Evolutionary conservation across 2,888 invertebrate species (phyloP).

Genomic region (Meloe dianella): DNA sequence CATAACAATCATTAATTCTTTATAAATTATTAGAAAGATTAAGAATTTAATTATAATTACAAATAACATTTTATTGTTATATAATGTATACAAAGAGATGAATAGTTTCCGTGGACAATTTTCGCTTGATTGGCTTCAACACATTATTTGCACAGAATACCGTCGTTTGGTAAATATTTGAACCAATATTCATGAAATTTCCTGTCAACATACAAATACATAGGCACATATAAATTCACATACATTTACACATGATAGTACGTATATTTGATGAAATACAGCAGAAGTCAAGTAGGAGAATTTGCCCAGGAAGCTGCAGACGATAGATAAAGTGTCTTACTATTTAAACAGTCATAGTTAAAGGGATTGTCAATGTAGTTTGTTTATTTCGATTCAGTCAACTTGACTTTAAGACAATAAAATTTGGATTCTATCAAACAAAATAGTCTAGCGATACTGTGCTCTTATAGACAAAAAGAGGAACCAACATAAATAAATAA

Average conservation of each 20-base stretch:
- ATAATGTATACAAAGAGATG: not conserved
- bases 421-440: too few relatives aligned
- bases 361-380: not conserved
- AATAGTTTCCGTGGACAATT: not conserved
- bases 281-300: not conserved
- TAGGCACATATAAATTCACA: not conserved
- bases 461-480: too few relatives aligned
- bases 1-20: too few relatives aligned
- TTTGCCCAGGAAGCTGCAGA: not conserved
- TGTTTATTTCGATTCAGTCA: not conserved
- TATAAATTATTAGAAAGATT: not conserved
- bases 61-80: not conserved
- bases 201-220: not conserved
- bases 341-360: not conserved
- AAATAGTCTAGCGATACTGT: too few relatives aligned
- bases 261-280: not conserved
- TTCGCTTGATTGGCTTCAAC: not conserved
- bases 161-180: conserved; percentile 10
- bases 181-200: conserved; percentile 6
- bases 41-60: not conserved
- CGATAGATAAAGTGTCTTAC: not conserved
- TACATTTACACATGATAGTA: not conserved
- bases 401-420: not conserved
- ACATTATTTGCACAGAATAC: conserved; percentile 6
- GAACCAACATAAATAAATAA: too few relatives aligned